These are phyloP conservation scores for Daphoenositta chrysoptera DNA, from an alignment of 2,113 vertebrate genomes.

Conservation along the genomic window DNA sequence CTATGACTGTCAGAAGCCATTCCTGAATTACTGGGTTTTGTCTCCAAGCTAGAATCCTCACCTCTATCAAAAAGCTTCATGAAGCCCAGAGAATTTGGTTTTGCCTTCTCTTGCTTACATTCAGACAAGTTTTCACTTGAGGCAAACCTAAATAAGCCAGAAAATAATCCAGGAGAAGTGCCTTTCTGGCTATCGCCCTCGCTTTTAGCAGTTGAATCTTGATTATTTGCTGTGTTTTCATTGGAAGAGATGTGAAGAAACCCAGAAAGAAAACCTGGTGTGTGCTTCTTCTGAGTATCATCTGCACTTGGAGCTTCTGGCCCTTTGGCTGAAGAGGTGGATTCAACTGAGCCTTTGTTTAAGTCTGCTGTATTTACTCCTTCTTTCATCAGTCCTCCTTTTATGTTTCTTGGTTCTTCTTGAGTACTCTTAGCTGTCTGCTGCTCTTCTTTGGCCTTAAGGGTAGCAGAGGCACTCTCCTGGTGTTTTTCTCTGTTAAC, in stretches of 20 bases:
- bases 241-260: constrained; percentile 69
- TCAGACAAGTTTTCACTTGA: constrained; percentile 61
- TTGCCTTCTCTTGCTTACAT: constrained; percentile 52
- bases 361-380: neutral
- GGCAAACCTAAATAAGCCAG: constrained; percentile 68
- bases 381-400: neutral
- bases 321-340: neutral
- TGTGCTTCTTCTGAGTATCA: neutral
- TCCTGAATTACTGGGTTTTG: neutral
- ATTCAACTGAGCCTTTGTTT: neutral
- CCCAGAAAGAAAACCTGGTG: constrained; percentile 74
- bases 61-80: constrained; percentile 53
- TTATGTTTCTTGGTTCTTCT: neutral
- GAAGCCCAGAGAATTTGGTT: constrained; percentile 39
- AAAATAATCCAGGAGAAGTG: constrained; percentile 60
- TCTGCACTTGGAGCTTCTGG: neutral
- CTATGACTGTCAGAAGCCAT: constrained; percentile 6
- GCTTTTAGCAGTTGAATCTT: constrained; percentile 41
- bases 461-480: neutral
- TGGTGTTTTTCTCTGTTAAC: neutral
- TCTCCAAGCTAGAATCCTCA: neutral
- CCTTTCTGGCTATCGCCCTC: constrained; percentile 33
- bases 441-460: neutral
- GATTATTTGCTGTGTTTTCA: constrained; percentile 59
- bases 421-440: neutral